Evolutionary conservation across 2,888 invertebrate species (phyloP), one percentile per base, ranked within the genome.

Genomic region (Tipula lateralis): DNA sequence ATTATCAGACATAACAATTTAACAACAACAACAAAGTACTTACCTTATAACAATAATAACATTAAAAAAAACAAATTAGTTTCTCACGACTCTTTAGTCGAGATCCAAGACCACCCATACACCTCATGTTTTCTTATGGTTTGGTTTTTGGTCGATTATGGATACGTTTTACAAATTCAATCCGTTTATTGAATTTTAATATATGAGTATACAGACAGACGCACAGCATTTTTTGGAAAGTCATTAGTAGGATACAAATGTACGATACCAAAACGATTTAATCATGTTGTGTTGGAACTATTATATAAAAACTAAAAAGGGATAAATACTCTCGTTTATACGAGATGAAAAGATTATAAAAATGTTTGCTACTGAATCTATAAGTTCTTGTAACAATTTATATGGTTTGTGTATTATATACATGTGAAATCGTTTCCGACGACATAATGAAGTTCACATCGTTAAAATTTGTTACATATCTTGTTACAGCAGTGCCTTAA

Each of bases 121-220:
- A 50, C 50, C 19, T 66, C 66, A 66, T 66, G 24, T 66, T 66
- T 66, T 50, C 12, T 50, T 16, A 12, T 50, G 4, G n/a, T 50
- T 19, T 5, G 16, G 4, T 50, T 50, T 7, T 16, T 19, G 44
- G n/a, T 66, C 66, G 66, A 66, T 66, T 66, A 66, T 66, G 66
- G 66, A 24, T 66, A 66, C 1, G 4, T 66, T 66, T 66, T 24
- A 12, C 24, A 66, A 9, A 66, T 44, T 44, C 36, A 50, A 16
- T 50, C 16, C 66, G 66, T 66, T 66, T 66, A 66, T 66, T 66
- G 66, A 66, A 66, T 66, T 66, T 66, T 66, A 66, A 66, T 66
- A 9, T 50, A n/a, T 4, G n/a, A n/a, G n/a, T n/a, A n/a, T n/a
- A n/a, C n/a, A n/a, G n/a, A n/a, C 50, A 39, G 0, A 19, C 24